Evolutionary conservation across 2,797 vertebrate species (phyloP), one percentile per base, ranked within the genome.

Genomic region (Scolopax rusticola): DNA sequence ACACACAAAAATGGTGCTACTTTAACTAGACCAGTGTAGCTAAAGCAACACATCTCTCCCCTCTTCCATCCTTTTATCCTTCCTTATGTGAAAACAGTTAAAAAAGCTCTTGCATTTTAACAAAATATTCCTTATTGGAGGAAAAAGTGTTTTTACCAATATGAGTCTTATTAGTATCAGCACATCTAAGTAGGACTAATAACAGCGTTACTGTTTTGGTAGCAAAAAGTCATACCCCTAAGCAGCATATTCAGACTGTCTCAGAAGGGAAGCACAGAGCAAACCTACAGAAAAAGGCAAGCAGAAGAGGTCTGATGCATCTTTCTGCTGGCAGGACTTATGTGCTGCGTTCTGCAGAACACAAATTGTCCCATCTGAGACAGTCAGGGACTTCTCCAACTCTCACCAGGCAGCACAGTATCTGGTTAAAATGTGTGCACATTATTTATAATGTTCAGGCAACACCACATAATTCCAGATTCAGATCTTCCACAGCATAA

Each of bases 1-100:
- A 71, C 83, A 92, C 68, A 91, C 78, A 96, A 93, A 97, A 96
- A 94, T 89, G 84, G 93, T 93, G 86, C 78, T 95, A 81, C 89
- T 95, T 96, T 78, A 93, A 91, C 75, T 78, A 93, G 69, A 80
- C 41, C 69, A 28, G 33, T 23, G 54, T 85, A 87, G 32, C 68
- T 83, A 69, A 89, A 87, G 81, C 33, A 95, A 53, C 59, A 74
- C 32, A 67, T 47, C 60, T 57, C 67, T 76, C 47, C 54, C 33
- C 40, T 71, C 57, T 90, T 82, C 70, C 48, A 71, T 68, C 41
- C 32, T 45, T 84, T 87, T 69, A 78, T 93, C 56, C 21, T 88
- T 88, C 67, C 56, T 45, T 60, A 38, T 0, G 0, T 33, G 40
- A 83, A 79, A 92, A 53, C n/a, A 36, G 40, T 33, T 64, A 28